Evolutionary conservation across 2,888 invertebrate species (phyloP), one percentile per base, ranked within the genome.

Genomic region (Amphimallon solstitiale): DNA sequence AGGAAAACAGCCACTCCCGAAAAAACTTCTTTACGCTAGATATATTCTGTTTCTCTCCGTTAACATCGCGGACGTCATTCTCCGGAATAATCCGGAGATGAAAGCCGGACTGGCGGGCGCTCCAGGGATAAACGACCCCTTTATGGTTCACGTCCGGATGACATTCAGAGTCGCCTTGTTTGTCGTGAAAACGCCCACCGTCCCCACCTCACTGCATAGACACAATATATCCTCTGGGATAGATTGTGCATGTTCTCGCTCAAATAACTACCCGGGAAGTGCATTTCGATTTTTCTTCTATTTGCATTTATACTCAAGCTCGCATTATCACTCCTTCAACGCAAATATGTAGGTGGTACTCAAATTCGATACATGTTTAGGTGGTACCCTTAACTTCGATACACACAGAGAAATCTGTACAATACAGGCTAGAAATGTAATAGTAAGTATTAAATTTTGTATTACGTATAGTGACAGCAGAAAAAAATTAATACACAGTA

Each of bases 101-200:
- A 56, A 56, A 56, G 56, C 56, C 56, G 40, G 56, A 56, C 56
- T 23, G 56, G 56, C 56, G 56, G 56, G 56, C 40, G 56, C 56
- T 56, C 23, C 23, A 9, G 29, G 56, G 43, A 56, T 40, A 56
- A 56, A 56, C 56, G 40, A 56, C 56, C 56, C 43, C 23, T 56
- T 56, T 56, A 56, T 56, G 40, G 56, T 29, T 1, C 29, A 43
- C 14, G 43, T 43, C 43, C 23, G 56, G 40, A n/a, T 52, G 52
- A 52, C 37, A 52, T 52, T 52, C 17, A 29, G 19, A 17, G 37
- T 52, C 37, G 35, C 17, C 21, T 48, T n/a, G 19, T 12, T 12
- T 23, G 12, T 21, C 21, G 21, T n/a, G 12, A 23, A 10, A 23
- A 21, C 46, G 19, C 46, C 4, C 46, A 3, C 15, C 9, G 43